Conservation (phyloP, 2,797 vertebrate genomes). For the Lutjanus campechanus region DNA sequence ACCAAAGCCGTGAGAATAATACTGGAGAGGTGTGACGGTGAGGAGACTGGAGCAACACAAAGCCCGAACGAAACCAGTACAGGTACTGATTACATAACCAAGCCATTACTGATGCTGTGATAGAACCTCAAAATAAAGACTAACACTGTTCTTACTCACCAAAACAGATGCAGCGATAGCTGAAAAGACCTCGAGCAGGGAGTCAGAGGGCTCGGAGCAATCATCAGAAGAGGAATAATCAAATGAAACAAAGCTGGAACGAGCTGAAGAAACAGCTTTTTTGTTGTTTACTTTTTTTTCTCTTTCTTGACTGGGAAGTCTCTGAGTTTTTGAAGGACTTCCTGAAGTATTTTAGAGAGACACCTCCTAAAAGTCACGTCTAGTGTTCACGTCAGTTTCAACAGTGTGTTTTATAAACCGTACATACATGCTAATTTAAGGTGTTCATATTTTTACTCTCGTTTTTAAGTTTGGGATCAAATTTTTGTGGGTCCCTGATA, state of each 20-base stretch:
- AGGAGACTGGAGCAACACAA: conserved; percentile 7
- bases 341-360: neutral
- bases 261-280: neutral
- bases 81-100: conserved; percentile 33
- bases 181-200: neutral
- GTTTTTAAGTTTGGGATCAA: conserved; percentile 55
- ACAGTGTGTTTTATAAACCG: conserved; percentile 42
- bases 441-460: conserved; percentile 42
- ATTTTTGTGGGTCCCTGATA: conserved; percentile 37
- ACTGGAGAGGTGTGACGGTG: conserved; percentile 71
- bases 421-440: conserved; percentile 35
- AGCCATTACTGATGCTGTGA: neutral
- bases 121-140: neutral
- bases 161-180: conserved; percentile 16
- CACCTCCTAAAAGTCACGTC: conserved; percentile 1
- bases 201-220: conserved; percentile 9
- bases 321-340: conserved; percentile 9
- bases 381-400: conserved; percentile 14
- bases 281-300: neutral
- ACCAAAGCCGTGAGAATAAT: conserved; percentile 73
- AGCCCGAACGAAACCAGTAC: conserved; percentile 3
- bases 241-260: neutral
- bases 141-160: conserved; percentile 21
- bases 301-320: neutral
- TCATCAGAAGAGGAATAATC: conserved; percentile 52